These are phyloP conservation scores for Oenanthe melanoleuca DNA, from an alignment of 2,113 vertebrate genomes.

Conservation along the genomic window DNA sequence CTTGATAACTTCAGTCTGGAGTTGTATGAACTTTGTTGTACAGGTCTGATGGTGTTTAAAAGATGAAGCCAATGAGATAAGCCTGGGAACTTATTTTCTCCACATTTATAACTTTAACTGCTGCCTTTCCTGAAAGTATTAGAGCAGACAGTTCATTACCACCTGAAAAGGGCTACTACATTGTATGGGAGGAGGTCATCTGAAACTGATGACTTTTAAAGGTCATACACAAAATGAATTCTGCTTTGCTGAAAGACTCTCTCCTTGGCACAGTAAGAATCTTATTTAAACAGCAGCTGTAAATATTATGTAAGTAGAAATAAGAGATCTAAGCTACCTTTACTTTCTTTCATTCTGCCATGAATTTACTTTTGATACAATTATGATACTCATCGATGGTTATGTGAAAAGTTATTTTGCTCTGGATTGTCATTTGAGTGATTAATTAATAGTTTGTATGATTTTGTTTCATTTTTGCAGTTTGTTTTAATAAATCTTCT, in stretches of 20 bases:
- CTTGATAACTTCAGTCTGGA: background rate
- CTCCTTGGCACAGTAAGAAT: slow-evolving; percentile 3
- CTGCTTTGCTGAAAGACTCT: slow-evolving; percentile 14
- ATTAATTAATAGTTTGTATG: background rate
- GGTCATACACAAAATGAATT: slow-evolving; percentile 41
- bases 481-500: background rate
- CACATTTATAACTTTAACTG: slow-evolving; percentile 40
- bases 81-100: slow-evolving; percentile 25
- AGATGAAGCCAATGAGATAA: slow-evolving; percentile 39
- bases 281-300: background rate
- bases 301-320: background rate
- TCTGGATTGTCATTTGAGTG: background rate
- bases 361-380: background rate
- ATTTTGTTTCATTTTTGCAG: background rate
- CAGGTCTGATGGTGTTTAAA: background rate
- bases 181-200: slow-evolving; percentile 37
- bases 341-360: background rate
- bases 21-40: background rate
- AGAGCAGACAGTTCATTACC: slow-evolving; percentile 54
- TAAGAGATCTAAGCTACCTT: background rate
- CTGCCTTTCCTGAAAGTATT: background rate
- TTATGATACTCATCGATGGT: background rate
- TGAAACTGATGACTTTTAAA: slow-evolving; percentile 58
- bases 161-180: slow-evolving; percentile 6
- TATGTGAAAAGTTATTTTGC: background rate